Evolutionary conservation across 2,888 invertebrate genomes (phyloP).

Genomic region (Drosophila sordidula): DNA sequence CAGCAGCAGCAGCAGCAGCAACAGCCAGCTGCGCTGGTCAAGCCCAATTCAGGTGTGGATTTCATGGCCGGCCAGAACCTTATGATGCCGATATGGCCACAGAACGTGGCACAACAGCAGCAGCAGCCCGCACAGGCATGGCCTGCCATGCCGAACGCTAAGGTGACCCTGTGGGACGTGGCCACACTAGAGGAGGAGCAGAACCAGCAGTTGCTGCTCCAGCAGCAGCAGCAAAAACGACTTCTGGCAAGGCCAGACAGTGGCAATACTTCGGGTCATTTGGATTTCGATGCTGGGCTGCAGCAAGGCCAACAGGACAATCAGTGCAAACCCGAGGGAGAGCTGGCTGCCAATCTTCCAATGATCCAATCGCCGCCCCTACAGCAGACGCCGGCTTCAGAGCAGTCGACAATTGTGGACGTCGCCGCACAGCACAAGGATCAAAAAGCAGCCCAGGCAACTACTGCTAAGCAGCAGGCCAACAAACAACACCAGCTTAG

Average conservation of each 20-base stretch:
- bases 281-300: constrained; percentile 19
- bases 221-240: constrained; percentile 36
- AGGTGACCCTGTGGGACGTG: constrained; percentile 73
- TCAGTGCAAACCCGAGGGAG: constrained; percentile 6
- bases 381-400: neutral
- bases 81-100: constrained; percentile 78
- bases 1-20: constrained; percentile 47
- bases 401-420: constrained; percentile 6
- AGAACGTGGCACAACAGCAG: constrained; percentile 23
- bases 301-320: constrained; percentile 12
- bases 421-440: constrained; percentile 16
- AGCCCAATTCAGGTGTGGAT: constrained; percentile 52
- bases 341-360: constrained; percentile 3
- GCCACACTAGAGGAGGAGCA: constrained; percentile 66
- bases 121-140: constrained; percentile 51
- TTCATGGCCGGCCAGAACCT: constrained; percentile 66
- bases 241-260: constrained; percentile 3
- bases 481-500: constrained; percentile 23
- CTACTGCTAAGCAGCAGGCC: constrained; percentile 6
- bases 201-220: constrained; percentile 50
- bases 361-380: neutral
- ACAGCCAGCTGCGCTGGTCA: constrained; percentile 7
- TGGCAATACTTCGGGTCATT: constrained; percentile 8
- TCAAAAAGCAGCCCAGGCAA: constrained; percentile 11
- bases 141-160: constrained; percentile 44